Evolutionary conservation across 2,797 vertebrate genomes (phyloP).

Genomic region (Sebastes melanostomus): DNA sequence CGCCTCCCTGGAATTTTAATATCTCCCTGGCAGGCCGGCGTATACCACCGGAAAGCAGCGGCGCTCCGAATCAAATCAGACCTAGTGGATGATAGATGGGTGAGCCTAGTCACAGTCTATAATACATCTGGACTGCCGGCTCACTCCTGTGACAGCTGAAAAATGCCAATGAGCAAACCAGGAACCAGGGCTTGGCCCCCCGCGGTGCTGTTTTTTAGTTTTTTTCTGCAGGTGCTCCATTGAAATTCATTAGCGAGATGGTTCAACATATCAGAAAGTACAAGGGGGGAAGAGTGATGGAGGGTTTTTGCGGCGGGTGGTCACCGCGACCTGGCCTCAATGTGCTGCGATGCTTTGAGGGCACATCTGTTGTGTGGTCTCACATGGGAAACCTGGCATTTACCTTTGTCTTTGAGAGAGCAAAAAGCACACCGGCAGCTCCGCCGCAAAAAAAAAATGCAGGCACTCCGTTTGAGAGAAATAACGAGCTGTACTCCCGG

Average conservation of each 20-base stretch:
- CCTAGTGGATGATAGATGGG: slow-evolving; percentile 75
- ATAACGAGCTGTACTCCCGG: slow-evolving; percentile 12
- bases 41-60: slow-evolving; percentile 55
- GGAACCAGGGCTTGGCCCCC: slow-evolving; percentile 28
- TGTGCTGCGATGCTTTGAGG: slow-evolving; percentile 70
- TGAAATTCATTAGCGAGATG: slow-evolving; percentile 72
- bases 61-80: slow-evolving; percentile 70
- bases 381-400: slow-evolving; percentile 63
- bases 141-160: slow-evolving; percentile 57
- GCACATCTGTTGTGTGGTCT: slow-evolving; percentile 65
- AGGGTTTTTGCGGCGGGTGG: slow-evolving; percentile 44
- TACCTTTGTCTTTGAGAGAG: slow-evolving; percentile 64
- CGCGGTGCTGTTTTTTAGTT: not conserved
- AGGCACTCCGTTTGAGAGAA: slow-evolving; percentile 22
- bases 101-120: slow-evolving; percentile 71
- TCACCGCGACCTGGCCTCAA: slow-evolving; percentile 61
- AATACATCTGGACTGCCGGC: slow-evolving; percentile 69
- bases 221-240: slow-evolving; percentile 53
- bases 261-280: slow-evolving; percentile 54
- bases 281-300: slow-evolving; percentile 36
- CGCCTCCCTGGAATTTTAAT: slow-evolving; percentile 76
- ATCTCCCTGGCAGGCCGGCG: slow-evolving; percentile 48
- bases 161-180: slow-evolving; percentile 63
- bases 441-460: not conserved
- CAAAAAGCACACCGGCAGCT: slow-evolving; percentile 45